A percentile compares a stretch with the other conserved stretches of the same genome.
These are phyloP conservation scores for Mesocricetus auratus DNA, from an alignment of 2,113 vertebrate genomes.

Conservation along the genomic window DNA sequence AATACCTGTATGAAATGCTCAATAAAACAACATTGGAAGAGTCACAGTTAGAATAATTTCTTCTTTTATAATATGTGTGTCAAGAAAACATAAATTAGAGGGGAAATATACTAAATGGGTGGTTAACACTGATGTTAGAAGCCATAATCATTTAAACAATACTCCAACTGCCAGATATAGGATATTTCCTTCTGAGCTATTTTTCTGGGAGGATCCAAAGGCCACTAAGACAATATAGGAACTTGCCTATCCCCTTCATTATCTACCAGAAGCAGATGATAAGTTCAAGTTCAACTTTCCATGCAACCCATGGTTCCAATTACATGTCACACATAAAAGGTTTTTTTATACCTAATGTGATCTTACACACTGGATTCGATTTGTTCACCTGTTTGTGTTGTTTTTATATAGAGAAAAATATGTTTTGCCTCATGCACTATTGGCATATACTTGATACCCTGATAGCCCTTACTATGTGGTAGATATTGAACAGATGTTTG, in stretches of 20 bases:
- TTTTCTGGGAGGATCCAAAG: not conserved
- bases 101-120: not conserved
- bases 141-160: not conserved
- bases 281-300: slow-evolving; percentile 7
- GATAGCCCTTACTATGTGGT: not conserved
- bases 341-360: not conserved
- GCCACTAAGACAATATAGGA: not conserved
- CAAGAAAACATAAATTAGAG: not conserved
- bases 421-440: slow-evolving; percentile 11
- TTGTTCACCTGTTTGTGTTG: not conserved
- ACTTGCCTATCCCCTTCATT: not conserved
- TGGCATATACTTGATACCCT: not conserved
- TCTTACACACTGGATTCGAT: not conserved
- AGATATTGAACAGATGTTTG: slow-evolving; percentile 5
- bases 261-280: not conserved
- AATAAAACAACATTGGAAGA: not conserved
- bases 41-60: not conserved
- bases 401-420: not conserved
- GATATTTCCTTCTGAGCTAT: not conserved
- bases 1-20: not conserved
- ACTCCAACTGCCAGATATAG: not conserved
- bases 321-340: not conserved
- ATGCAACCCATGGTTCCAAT: not conserved
- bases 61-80: not conserved
- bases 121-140: not conserved